Evolutionary conservation across 2,888 invertebrate genomes (phyloP), one percentile per base, ranked within the genome.

Genomic region (Adelphocoris suturalis): DNA sequence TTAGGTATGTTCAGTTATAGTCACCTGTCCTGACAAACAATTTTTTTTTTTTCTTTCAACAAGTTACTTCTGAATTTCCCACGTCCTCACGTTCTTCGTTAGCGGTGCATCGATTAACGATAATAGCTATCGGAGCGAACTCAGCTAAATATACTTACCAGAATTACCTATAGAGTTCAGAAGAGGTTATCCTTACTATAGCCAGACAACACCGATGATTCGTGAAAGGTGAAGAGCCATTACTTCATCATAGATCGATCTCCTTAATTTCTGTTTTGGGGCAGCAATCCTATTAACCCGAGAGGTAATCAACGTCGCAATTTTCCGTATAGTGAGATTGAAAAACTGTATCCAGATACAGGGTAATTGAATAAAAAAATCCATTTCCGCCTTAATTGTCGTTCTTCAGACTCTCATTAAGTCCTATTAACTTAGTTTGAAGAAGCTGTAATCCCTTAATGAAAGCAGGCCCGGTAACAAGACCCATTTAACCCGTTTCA

Each of bases 341-440:
- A 88, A 88, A 88, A 88, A 88, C 88, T 88, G 88, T 88, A 88
- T 88, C 81, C 88, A 88, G 88, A 88, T 88, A 88, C 80, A 13
- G 57, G 88, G 57, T 88, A 88, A 88, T 88, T 88, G 28, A 68
- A 88, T 88, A 37, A 88, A 88, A 88, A 88, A 88, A 88, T 88
- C 88, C 88, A 88, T 88, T 88, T 88, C 88, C 88, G 80, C 48
- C 88, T 23, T 88, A 88, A 88, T 88, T 88, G 88, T 88, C 57
- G 80, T 80, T 88, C 88, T 78, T 81, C 80, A 81, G 81, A 81
- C 23, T 78, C 61, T 81, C 88, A 88, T 88, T 87, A 88, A 80
- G 88, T 80, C 78, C 78, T 52, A 88, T 88, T 55, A 88, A 88
- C 81, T 81, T 55, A 55, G 88, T 88, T 88, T 55, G 88, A 81